Base-by-base conservation (phyloP, 2,113 vertebrate genomes). In the Heterochromis multidens region DNA sequence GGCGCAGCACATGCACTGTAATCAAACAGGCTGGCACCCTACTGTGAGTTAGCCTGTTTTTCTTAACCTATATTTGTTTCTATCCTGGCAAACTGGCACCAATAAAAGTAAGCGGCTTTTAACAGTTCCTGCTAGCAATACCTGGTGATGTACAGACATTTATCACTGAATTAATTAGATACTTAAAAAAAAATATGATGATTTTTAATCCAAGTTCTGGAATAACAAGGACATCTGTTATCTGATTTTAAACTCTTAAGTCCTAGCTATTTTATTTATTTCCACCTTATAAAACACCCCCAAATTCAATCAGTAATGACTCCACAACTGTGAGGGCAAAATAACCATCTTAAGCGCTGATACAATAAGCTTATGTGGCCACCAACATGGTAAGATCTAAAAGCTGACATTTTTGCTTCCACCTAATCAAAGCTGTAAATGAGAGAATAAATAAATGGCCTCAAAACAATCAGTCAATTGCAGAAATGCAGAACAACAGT, bases 1-100 rank as follows among this genome's bases (percentile, higher is more conserved):
- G 77, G 59, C 12, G 12, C 12, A 84, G 85, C 78, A 88, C 31
- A 80, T 31, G 76, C 52, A 46, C 54, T 27, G 72, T 29, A 80
- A 88, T 77, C 77, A 84, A 79, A 60, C 17, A 11, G 40, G 60
- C 59, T 79, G n/a, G 49, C 79, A 3, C 31, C 35, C 27, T 19
- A 3, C 19, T 33, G 59, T 23, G 65, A 77, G 9, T 77, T 27
- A 79, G 19, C 46, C 67, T 65, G 27, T 10, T 33, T 74, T n/a
- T 14, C 43, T 14, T 52, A 74, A 52, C 67, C 43, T 21, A 33
- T 60, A 29, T 76, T 72, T 82, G 43, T 70, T 37, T 70, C 63
- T 25, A 62, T 25, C 54, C 65, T 43, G 21, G 27, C 2, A 76
- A 52, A 67, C 0, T 56, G 35, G 19, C 43, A 67, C 9, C 29